These are phyloP conservation scores for Apis mellifera DNA, from an alignment of 1,140 invertebrate genomes.

Conservation along the genomic window DNA sequence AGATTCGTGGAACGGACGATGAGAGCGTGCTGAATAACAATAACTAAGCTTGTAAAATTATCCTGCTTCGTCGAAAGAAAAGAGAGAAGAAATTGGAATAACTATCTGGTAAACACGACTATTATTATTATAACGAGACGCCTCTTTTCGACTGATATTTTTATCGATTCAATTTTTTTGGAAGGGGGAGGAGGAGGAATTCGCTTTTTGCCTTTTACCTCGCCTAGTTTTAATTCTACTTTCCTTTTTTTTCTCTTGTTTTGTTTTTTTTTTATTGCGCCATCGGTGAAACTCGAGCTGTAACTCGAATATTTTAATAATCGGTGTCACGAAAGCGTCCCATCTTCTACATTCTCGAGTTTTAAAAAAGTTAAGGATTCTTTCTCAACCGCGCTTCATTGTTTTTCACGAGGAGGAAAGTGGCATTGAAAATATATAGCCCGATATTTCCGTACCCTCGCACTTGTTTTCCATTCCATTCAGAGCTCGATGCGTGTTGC, in stretches of 20 bases:
- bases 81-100: neutral
- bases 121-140: conserved; percentile 39
- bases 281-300: conserved; percentile 40
- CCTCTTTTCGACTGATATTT: conserved; percentile 71
- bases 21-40: no score
- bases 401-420: no score
- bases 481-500: no score
- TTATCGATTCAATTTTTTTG: conserved; percentile 65
- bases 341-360: neutral
- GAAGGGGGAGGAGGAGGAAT: neutral
- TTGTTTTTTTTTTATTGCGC: conserved; percentile 60
- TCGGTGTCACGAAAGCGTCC: neutral
- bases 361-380: neutral
- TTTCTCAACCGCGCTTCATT: no score
- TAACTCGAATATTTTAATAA: conserved; percentile 33
- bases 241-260: conserved; percentile 65
- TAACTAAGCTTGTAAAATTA: neutral
- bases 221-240: conserved; percentile 57
- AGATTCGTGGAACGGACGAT: no score
- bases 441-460: neutral
- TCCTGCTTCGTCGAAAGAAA: neutral
- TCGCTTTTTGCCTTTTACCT: conserved; percentile 65
- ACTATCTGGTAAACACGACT: neutral
- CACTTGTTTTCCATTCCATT: neutral
- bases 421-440: neutral